Percentiles rank a stretch among this genome's conserved stretches.
phyloP scores from a whole-genome alignment of 1,140 invertebrate species.

The Pseudomyrmex pallidus region DNA sequence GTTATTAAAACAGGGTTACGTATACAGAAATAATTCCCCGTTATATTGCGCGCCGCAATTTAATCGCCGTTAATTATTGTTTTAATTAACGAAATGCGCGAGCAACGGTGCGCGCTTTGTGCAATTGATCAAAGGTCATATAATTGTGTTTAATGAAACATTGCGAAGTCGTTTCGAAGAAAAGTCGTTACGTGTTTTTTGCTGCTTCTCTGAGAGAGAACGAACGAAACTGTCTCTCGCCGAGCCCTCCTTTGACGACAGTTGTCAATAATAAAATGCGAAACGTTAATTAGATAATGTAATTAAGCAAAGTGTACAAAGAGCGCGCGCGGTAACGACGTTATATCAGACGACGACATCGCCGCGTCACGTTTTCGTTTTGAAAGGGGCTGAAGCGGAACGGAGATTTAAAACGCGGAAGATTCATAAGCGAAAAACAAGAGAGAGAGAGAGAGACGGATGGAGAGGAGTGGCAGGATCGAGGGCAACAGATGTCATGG shows the following conservation, averaged over 20 bases:
- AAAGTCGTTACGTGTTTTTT: neutral
- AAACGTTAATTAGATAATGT: slow-evolving; percentile 12
- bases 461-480: slow-evolving; percentile 46
- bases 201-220: neutral
- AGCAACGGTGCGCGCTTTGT: neutral
- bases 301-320: neutral
- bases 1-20: slow-evolving; percentile 1
- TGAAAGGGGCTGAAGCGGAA: slow-evolving; percentile 10
- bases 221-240: too few species aligned
- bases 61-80: slow-evolving; percentile 37
- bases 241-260: too few species aligned
- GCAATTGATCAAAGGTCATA: slow-evolving; percentile 11
- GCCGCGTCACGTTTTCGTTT: slow-evolving; percentile 9
- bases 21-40: neutral
- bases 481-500: slow-evolving; percentile 74
- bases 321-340: slow-evolving; percentile 17
- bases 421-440: neutral
- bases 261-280: slow-evolving; percentile 15
- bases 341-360: slow-evolving; percentile 23
- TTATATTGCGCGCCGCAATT: slow-evolving; percentile 4
- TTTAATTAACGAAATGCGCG: slow-evolving; percentile 43
- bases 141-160: slow-evolving; percentile 11
- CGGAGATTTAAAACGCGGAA: slow-evolving; percentile 22
- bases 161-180: slow-evolving; percentile 11
- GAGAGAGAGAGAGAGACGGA: neutral